Evolutionary conservation across 2,888 invertebrate genomes (phyloP).

Genomic region (Smittia sp.): DNA sequence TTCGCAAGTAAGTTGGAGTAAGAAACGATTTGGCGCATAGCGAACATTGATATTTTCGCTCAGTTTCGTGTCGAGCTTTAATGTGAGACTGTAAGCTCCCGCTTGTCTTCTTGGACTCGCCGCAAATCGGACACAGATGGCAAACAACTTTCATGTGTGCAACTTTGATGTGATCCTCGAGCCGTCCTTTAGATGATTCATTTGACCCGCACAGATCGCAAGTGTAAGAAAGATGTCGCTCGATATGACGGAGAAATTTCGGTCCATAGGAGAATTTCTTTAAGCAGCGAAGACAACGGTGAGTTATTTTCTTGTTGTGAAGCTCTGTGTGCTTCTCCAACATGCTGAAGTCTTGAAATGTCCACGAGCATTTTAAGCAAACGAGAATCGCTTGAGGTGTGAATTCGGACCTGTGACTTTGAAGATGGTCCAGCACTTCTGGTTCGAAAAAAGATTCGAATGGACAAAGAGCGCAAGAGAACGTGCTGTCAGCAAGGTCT

Average conservation of each 20-base stretch:
- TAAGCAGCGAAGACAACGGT: not conserved
- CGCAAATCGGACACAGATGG: not conserved
- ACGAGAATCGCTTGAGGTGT: not conserved
- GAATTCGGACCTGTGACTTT: not conserved
- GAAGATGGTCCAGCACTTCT: not conserved
- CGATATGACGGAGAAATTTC: not conserved
- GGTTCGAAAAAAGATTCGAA: not conserved
- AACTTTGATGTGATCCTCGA: not conserved
- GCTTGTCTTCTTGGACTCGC: not conserved
- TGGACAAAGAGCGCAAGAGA: not conserved
- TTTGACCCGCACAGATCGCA: not conserved
- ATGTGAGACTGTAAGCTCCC: not conserved
- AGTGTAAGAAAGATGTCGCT: not conserved
- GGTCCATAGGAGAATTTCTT: not conserved
- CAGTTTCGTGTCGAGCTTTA: not conserved
- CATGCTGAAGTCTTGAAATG: not conserved
- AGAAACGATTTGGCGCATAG: not conserved
- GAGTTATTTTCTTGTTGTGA: not conserved
- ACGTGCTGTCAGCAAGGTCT: not conserved
- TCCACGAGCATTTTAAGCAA: not conserved
- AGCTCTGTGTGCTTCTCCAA: not conserved
- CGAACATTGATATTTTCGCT: not conserved
- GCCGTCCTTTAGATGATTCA: not conserved
- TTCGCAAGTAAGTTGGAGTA: not conserved
- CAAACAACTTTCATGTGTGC: not conserved